phyloP scores from a whole-genome alignment of 2,797 vertebrate genomes.

The Balearica regulorum region DNA sequence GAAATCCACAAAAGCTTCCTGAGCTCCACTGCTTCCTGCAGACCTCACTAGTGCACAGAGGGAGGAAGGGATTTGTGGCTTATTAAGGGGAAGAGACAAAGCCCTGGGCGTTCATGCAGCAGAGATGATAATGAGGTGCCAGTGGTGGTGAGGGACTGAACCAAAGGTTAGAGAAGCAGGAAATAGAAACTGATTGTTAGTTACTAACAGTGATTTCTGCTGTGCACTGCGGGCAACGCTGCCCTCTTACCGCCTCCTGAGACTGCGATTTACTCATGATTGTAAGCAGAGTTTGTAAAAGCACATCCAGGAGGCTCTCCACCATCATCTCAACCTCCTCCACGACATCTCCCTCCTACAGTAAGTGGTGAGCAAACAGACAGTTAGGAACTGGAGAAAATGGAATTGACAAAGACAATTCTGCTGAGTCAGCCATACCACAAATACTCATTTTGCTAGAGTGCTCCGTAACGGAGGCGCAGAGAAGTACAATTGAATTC shows the following conservation, averaged over 20 bases:
- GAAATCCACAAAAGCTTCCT: background rate
- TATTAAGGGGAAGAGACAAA: slow-evolving; percentile 9
- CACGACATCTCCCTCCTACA: slow-evolving; percentile 93
- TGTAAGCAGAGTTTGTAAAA: slow-evolving; percentile 97
- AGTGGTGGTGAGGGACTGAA: slow-evolving; percentile 44
- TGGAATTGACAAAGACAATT: background rate
- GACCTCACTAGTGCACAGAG: background rate
- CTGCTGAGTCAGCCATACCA: background rate
- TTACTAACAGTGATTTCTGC: slow-evolving; percentile 99
- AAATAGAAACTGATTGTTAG: slow-evolving; percentile 88
- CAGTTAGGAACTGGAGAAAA: slow-evolving; percentile 33
- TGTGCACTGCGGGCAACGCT: slow-evolving; percentile 99
- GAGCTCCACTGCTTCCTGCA: background rate
- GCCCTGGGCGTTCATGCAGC: slow-evolving; percentile 61
- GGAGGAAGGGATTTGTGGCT: background rate
- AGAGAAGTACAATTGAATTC: background rate
- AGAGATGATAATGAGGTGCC: slow-evolving; percentile 55
- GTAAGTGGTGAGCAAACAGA: slow-evolving; percentile 59
- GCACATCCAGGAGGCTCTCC: slow-evolving; percentile 97
- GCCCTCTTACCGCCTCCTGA: slow-evolving; percentile 98
- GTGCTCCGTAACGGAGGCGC: background rate
- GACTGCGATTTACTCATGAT: slow-evolving; percentile 99
- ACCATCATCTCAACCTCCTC: slow-evolving; percentile 99
- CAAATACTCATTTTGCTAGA: background rate
- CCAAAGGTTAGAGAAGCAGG: slow-evolving; percentile 75